phyloP scores from a whole-genome alignment of 2,113 vertebrate species.

The Oryctolagus cuniculus region DNA sequence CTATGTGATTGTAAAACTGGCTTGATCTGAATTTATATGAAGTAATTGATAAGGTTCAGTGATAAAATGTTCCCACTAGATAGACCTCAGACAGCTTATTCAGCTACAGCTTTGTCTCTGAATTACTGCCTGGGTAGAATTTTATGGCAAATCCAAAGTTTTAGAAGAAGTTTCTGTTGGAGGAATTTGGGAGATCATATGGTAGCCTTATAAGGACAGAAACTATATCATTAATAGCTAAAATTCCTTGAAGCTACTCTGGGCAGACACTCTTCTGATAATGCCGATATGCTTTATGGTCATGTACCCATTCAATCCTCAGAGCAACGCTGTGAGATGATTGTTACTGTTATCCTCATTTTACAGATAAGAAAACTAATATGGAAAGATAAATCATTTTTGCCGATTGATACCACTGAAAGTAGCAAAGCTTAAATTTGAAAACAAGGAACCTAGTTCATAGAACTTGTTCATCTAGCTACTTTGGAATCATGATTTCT shows the following conservation, averaged over 20 bases:
- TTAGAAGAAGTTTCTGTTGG: conserved; percentile 21
- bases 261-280: not conserved
- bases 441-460: not conserved
- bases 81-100: not conserved
- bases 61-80: conserved; percentile 60
- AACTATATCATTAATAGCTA: not conserved
- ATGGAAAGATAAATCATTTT: not conserved
- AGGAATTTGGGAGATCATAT: not conserved
- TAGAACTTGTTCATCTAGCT: not conserved
- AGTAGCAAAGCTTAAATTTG: not conserved
- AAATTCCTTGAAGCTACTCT: not conserved
- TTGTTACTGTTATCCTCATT: not conserved
- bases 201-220: not conserved
- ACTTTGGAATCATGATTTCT: not conserved
- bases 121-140: conserved; percentile 38
- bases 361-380: not conserved
- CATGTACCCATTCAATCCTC: not conserved
- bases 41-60: not conserved
- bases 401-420: not conserved
- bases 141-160: conserved; percentile 3
- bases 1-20: conserved; percentile 49
- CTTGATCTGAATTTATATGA: conserved; percentile 49
- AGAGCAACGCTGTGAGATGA: not conserved
- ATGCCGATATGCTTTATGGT: not conserved
- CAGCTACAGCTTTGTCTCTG: not conserved